These are phyloP conservation scores for Sparidentex hasta DNA, from an alignment of 2,797 vertebrate species.

Conservation along the genomic window DNA sequence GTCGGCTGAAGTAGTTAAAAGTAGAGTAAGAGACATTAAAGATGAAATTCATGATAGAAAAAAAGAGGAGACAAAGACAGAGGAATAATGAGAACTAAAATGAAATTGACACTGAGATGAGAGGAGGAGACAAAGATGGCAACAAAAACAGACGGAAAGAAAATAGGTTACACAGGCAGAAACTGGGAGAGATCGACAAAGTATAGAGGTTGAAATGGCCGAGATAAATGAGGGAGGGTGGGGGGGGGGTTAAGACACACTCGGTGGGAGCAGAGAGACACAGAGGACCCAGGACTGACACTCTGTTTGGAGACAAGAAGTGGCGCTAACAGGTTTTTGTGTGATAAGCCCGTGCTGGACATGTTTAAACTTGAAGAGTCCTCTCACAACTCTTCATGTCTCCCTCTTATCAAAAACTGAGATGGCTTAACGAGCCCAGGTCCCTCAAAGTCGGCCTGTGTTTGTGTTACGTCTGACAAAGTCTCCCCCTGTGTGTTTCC, in stretches of 20 bases:
- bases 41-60: constrained; percentile 4
- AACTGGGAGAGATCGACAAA: constrained; percentile 28
- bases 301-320: constrained; percentile 81
- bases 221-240: constrained; percentile 45
- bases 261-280: constrained; percentile 36
- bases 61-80: constrained; percentile 28
- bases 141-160: constrained; percentile 26
- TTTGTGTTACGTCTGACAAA: constrained; percentile 66
- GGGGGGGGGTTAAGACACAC: constrained; percentile 40
- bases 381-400: constrained; percentile 75
- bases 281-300: constrained; percentile 59
- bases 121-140: constrained; percentile 40
- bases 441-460: constrained; percentile 58
- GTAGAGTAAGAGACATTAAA: constrained; percentile 24
- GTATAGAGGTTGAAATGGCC: constrained; percentile 37
- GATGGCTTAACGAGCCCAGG: constrained; percentile 59
- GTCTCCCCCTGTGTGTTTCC: constrained; percentile 43
- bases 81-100: constrained; percentile 42
- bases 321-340: constrained; percentile 72
- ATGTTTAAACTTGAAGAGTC: constrained; percentile 66
- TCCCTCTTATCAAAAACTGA: constrained; percentile 64
- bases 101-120: constrained; percentile 35
- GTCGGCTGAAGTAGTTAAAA: constrained; percentile 50
- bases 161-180: constrained; percentile 44
- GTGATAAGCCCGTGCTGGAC: constrained; percentile 72